Conservation (phyloP, 1,140 invertebrate species). For the Andricus grossulariae region DNA sequence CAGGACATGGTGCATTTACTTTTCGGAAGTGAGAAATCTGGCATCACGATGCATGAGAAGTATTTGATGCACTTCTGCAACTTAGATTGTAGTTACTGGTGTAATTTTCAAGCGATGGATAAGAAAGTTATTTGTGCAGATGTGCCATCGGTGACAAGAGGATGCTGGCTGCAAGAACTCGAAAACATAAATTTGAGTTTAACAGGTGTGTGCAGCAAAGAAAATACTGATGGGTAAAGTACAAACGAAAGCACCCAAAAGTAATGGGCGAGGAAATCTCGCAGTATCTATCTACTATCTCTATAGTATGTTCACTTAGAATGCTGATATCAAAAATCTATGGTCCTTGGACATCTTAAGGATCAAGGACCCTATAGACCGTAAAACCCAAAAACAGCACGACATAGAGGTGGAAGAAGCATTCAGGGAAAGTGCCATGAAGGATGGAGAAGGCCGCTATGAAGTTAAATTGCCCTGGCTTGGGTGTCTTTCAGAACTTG, state of each 20-base stretch:
- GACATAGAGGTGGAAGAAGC: conserved; percentile 42
- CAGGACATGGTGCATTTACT: no score
- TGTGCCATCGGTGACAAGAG: conserved; percentile 32
- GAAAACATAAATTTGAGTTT: conserved; percentile 40
- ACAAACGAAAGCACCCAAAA: neutral
- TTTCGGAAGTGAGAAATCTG: no score
- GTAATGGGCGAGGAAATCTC: neutral
- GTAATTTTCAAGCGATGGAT: conserved; percentile 45
- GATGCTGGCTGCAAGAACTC: conserved; percentile 38
- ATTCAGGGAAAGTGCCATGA: conserved; percentile 53
- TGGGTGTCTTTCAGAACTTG: no score
- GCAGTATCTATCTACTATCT: conserved; percentile 36
- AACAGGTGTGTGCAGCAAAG: no score
- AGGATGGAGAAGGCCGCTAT: conserved; percentile 55
- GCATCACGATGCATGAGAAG: conserved; percentile 35
- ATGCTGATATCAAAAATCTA: no score
- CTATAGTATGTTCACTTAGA: conserved; percentile 36
- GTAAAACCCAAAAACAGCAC: conserved; percentile 40
- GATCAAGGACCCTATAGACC: conserved; percentile 61
- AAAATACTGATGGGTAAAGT: conserved; percentile 52
- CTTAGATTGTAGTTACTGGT: conserved; percentile 39
- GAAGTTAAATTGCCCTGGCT: conserved; percentile 51
- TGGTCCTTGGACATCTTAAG: conserved; percentile 62
- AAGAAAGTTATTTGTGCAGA: no score
- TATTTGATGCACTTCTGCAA: conserved; percentile 38